Percentiles rank a stretch among this genome's conserved stretches.
phyloP scores from a whole-genome alignment of 1,140 invertebrate genomes.

The Camponotus pennsylvanicus region DNA sequence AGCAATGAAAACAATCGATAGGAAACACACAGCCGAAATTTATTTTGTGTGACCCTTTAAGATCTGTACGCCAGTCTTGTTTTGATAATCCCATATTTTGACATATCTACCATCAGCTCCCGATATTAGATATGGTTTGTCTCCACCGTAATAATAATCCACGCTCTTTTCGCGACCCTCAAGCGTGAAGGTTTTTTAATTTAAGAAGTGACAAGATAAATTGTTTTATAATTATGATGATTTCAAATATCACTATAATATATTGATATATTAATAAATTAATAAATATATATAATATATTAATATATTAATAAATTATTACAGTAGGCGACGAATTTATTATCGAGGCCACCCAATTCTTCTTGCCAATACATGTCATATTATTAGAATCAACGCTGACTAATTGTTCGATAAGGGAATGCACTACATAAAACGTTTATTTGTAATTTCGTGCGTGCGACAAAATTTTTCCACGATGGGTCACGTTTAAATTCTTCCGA shows the following conservation, averaged over 20 bases:
- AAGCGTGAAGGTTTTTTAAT: slow-evolving; percentile 91
- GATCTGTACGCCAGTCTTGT: slow-evolving; percentile 99
- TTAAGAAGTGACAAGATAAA: not conserved
- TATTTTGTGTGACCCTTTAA: slow-evolving; percentile 98
- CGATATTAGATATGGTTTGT: slow-evolving; percentile 99
- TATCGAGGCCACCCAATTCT: not conserved
- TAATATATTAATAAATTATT: not conserved
- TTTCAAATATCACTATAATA: not conserved
- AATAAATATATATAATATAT: too few species aligned
- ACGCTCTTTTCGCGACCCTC: slow-evolving; percentile 99
- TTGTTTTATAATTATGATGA: not conserved
- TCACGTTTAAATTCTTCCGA: slow-evolving; percentile 13
- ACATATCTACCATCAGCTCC: slow-evolving; percentile 99
- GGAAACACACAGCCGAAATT: slow-evolving; percentile 97
- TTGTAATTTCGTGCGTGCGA: not conserved
- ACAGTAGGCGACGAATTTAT: not conserved
- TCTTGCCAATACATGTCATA: not conserved
- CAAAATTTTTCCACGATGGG: slow-evolving; percentile 6
- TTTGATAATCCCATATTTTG: slow-evolving; percentile 99
- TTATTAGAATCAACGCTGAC: not conserved
- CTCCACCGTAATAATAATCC: slow-evolving; percentile 99
- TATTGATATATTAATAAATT: too few species aligned
- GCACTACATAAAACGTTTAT: slow-evolving; percentile 30
- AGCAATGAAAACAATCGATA: slow-evolving; percentile 98
- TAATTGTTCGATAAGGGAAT: slow-evolving; percentile 19